Percentiles rank a stretch among this genome's conserved stretches.
Evolutionary conservation across 2,113 vertebrate genomes (phyloP).

Genomic region (Chaetodon auriga): DNA sequence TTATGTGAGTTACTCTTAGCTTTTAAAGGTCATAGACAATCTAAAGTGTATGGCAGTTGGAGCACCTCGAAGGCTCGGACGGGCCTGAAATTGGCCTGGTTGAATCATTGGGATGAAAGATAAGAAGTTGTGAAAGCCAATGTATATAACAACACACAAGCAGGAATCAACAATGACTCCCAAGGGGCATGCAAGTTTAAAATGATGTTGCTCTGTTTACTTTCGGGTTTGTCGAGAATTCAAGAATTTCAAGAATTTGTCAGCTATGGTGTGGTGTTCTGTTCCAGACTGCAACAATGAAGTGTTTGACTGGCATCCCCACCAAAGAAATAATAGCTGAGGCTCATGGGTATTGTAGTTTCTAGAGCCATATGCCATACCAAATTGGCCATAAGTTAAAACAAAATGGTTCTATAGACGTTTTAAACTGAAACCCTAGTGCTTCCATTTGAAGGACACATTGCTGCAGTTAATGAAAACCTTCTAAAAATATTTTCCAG

Average conservation of each 20-base stretch:
- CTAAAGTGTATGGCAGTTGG: neutral
- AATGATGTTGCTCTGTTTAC: neutral
- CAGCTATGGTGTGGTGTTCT: neutral
- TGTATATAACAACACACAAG: neutral
- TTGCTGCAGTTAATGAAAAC: neutral
- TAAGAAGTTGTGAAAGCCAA: neutral
- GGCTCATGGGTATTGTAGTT: neutral
- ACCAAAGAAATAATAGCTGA: neutral
- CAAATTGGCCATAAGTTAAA: neutral
- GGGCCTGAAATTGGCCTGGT: neutral
- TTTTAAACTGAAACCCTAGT: no score
- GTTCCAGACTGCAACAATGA: neutral
- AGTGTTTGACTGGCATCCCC: neutral
- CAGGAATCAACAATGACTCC: neutral
- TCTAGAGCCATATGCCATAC: neutral
- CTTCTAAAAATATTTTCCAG: neutral
- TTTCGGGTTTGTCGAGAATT: no score
- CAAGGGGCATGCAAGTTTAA: neutral
- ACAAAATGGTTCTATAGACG: no score
- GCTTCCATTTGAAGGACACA: no score
- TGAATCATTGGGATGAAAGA: neutral
- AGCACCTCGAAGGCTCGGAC: neutral
- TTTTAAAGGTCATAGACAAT: neutral
- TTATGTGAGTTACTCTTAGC: neutral
- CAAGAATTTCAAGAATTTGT: no score